These are phyloP conservation scores for Shinisaurus crocodilurus DNA, from an alignment of 2,113 vertebrate genomes.

Conservation along the genomic window DNA sequence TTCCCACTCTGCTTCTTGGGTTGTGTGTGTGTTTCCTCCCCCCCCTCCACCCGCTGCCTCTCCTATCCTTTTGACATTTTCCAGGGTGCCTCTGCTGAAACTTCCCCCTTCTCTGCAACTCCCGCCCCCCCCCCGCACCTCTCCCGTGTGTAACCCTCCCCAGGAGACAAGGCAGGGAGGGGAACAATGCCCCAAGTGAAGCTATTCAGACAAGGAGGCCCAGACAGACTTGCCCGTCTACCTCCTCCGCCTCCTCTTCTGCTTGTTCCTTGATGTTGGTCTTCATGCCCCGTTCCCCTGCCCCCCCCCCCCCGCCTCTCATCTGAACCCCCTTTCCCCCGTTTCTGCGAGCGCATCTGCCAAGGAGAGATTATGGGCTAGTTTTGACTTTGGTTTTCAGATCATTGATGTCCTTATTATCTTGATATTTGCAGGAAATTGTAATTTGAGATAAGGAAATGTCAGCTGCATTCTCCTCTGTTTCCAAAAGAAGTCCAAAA, in stretches of 20 bases:
- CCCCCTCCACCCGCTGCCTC: too few species aligned
- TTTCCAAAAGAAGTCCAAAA: slow-evolving; percentile 41
- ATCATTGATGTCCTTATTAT: slow-evolving; percentile 60
- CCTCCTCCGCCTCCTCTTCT: slow-evolving; percentile 50
- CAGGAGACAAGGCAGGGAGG: slow-evolving; percentile 68
- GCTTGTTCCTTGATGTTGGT: neutral
- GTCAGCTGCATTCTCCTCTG: slow-evolving; percentile 47
- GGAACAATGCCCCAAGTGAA: slow-evolving; percentile 73
- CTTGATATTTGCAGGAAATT: slow-evolving; percentile 73
- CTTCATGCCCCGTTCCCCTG: slow-evolving; percentile 30
- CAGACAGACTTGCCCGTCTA: slow-evolving; percentile 12
- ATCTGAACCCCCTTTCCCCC: slow-evolving; percentile 3
- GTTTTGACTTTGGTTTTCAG: slow-evolving; percentile 37
- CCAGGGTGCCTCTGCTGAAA: slow-evolving; percentile 79
- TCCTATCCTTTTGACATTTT: slow-evolving; percentile 78
- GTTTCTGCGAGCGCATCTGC: neutral
- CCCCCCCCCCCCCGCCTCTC: neutral
- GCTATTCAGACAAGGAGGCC: slow-evolving; percentile 69
- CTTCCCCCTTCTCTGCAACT: slow-evolving; percentile 54
- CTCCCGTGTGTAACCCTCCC: slow-evolving; percentile 70
- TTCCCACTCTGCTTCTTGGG: slow-evolving; percentile 73
- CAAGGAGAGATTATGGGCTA: slow-evolving; percentile 27
- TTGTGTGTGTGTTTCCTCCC: neutral
- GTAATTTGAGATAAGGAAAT: slow-evolving; percentile 73
- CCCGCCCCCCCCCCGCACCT: slow-evolving; percentile 66